Evolutionary conservation across 2,113 vertebrate genomes (phyloP), one percentile per base, ranked within the genome.

Genomic region (Mohoua ochrocephala): DNA sequence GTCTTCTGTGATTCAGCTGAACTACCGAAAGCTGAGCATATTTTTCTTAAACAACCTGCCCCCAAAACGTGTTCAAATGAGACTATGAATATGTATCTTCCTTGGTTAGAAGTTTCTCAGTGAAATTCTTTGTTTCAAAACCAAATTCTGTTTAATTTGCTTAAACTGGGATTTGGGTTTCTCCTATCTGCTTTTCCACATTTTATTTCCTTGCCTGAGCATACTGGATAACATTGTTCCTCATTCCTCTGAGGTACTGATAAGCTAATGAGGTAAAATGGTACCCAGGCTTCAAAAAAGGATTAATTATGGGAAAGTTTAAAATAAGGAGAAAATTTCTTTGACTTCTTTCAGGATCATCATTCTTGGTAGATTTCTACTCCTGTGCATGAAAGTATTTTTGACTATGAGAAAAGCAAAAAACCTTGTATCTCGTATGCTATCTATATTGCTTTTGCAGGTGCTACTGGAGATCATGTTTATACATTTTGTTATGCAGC

Each of bases 391-490:
- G 26, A 49, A 68, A 67, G 4, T 57, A 16, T 45, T 83, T 54
- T 93, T 91, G 16, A 37, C 35, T 64, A 24, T 76, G 31, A 71
- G 31, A 75, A 44, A 74, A 77, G n/a, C 24, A 76, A 70, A 35
- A 69, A 54, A 16, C 8, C 6, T 68, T 54, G 5, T 37, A 3
- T 84, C 28, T 87, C 1, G 0, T 59, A 10, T 56, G 44, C 17
- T 2, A 39, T 56, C 18, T 63, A 0, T 76, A 30, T 80, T 91
- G 59, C 18, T 91, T 86, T 88, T 96, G 30, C 82, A 99, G 99
- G 99, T 96, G 99, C 99, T 74, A 98, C 96, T 96, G 98, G 99
- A 91, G 97, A 99, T 92, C 99, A 99, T 14, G 97, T 99, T 84
- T 98, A 99, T 89, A 98, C 98, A 9, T 93, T 99, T 67, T 98